phyloP scores from a whole-genome alignment of 2,797 vertebrate genomes.

The Clamator glandarius region DNA sequence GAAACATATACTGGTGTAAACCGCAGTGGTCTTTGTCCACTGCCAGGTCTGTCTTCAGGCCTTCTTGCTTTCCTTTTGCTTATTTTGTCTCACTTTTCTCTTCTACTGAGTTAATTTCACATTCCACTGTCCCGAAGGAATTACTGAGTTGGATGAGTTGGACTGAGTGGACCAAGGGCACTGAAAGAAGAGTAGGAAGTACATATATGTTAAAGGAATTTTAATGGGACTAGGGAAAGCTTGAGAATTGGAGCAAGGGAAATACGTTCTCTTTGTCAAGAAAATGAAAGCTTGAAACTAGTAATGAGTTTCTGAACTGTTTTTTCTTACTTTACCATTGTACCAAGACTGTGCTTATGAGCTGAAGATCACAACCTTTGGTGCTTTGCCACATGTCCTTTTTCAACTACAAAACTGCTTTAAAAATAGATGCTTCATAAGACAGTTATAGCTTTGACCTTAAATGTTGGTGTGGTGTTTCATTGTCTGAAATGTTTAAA shows the following conservation, averaged over 20 bases:
- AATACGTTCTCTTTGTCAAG: neutral
- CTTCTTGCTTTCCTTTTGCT: neutral
- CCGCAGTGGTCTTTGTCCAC: neutral
- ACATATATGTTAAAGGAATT: neutral
- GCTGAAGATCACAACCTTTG: neutral
- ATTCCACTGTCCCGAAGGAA: neutral
- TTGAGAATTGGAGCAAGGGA: neutral
- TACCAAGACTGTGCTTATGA: neutral
- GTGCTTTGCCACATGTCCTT: neutral
- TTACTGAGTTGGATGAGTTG: neutral
- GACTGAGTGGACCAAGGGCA: neutral
- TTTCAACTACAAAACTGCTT: neutral
- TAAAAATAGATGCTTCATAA: neutral
- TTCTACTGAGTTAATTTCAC: neutral
- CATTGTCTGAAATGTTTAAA: neutral
- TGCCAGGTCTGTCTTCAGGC: neutral
- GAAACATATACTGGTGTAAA: neutral
- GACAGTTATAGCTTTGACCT: neutral
- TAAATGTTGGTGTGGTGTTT: neutral
- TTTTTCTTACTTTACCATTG: neutral
- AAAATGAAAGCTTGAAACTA: neutral
- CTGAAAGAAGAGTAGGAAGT: neutral
- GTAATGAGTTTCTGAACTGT: rapidly evolving
- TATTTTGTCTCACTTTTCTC: neutral
- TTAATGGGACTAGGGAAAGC: neutral